Percentiles rank a stretch among this genome's conserved stretches.
These are phyloP conservation scores for Aphis gossypii DNA, from an alignment of 1,140 invertebrate genomes.

Conservation along the genomic window DNA sequence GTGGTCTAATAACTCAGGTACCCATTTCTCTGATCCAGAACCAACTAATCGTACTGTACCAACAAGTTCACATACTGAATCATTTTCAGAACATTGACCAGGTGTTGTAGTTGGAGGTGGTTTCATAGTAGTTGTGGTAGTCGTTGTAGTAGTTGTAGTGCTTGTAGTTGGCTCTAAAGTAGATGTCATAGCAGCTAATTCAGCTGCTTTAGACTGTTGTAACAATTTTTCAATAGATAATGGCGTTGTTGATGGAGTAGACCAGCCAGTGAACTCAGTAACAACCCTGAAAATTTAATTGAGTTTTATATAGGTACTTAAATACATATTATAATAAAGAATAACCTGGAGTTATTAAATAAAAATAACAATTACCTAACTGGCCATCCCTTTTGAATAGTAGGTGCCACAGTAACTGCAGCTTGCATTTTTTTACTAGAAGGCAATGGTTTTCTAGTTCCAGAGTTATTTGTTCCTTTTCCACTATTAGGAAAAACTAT, in stretches of 20 bases:
- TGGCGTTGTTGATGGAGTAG: constrained; percentile 82
- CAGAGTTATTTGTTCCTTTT: constrained; percentile 71
- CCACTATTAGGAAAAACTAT: constrained; percentile 81
- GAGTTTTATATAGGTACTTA: not conserved
- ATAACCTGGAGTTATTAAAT: not conserved
- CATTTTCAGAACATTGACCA: constrained; percentile 72
- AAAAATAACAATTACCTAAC: constrained; percentile 69
- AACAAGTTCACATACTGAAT: constrained; percentile 77
- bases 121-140: constrained; percentile 78
- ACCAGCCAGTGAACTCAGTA: constrained; percentile 89
- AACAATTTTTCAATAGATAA: constrained; percentile 82
- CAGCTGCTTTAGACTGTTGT: constrained; percentile 74
- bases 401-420: constrained; percentile 64
- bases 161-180: constrained; percentile 65
- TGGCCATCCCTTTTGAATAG: constrained; percentile 83
- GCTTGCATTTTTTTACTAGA: constrained; percentile 65
- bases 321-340: not conserved
- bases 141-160: constrained; percentile 72
- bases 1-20: constrained; percentile 82
- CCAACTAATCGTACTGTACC: constrained; percentile 84
- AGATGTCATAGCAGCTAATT: constrained; percentile 65
- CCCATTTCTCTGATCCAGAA: constrained; percentile 74
- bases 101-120: constrained; percentile 79
- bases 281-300: constrained; percentile 72
- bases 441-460: constrained; percentile 65